These are phyloP conservation scores for Montifringilla adamsi DNA, from an alignment of 2,113 vertebrate genomes.

Conservation along the genomic window DNA sequence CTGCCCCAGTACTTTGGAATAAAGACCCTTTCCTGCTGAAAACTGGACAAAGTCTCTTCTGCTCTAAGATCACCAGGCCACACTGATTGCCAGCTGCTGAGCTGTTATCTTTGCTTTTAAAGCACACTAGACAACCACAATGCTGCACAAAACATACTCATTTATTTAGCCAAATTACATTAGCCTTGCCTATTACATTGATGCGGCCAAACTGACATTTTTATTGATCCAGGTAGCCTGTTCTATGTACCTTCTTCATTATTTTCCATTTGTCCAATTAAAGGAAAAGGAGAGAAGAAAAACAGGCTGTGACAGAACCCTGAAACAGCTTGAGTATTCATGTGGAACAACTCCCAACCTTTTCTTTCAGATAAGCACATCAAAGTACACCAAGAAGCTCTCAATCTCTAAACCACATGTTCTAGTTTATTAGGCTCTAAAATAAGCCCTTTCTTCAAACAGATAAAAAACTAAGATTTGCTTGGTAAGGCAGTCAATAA, in stretches of 20 bases:
- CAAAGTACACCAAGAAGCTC: background rate
- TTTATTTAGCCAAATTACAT: conserved; percentile 22
- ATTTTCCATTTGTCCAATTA: conserved; percentile 45
- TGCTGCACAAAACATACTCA: background rate
- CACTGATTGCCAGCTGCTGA: background rate
- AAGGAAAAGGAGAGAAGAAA: background rate
- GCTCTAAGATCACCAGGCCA: background rate
- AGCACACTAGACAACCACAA: background rate
- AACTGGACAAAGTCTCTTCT: background rate
- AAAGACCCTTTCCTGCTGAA: background rate
- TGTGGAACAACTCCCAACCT: background rate
- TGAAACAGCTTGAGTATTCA: background rate
- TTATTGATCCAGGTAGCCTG: conserved; percentile 15
- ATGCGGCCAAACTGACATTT: background rate
- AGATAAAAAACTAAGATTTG: background rate
- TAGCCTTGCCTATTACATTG: background rate
- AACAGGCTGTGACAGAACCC: background rate
- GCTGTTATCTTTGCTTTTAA: background rate
- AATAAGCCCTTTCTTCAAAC: background rate
- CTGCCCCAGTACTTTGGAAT: background rate
- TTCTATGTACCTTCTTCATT: conserved; percentile 5
- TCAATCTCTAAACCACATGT: background rate
- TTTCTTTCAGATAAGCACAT: conserved; percentile 8
- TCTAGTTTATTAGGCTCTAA: background rate
- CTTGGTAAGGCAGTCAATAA: background rate